Evolutionary conservation across 2,888 invertebrate species (phyloP).

Genomic region (Volucella inanis): DNA sequence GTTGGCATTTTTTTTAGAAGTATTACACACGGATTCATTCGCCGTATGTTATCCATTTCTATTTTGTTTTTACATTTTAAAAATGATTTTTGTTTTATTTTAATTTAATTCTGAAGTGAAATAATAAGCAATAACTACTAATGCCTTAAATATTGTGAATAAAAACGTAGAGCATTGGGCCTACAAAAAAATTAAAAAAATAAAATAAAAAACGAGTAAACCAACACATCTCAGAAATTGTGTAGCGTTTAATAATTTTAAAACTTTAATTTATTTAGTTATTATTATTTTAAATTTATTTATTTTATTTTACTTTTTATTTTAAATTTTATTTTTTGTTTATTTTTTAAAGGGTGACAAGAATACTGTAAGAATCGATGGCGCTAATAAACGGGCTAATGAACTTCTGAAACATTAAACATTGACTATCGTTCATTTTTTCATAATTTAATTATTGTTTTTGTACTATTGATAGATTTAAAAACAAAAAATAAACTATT

Average conservation of each 20-base stretch:
- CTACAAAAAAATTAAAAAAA: constrained; percentile 53
- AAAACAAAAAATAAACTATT: constrained; percentile 53
- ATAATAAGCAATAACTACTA: constrained; percentile 70
- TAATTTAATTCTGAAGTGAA: constrained; percentile 51
- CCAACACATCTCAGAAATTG: constrained; percentile 51
- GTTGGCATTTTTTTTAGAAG: constrained; percentile 50
- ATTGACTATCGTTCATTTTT: constrained; percentile 8
- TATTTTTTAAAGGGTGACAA: constrained; percentile 77
- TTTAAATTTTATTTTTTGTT: constrained; percentile 28
- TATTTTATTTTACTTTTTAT: constrained; percentile 4
- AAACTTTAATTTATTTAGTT: constrained; percentile 8
- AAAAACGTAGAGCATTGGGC: constrained; percentile 66
- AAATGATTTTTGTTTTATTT: constrained; percentile 27
- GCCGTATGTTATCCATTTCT: constrained; percentile 47
- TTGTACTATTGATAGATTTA: constrained; percentile 45
- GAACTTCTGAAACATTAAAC: constrained; percentile 81
- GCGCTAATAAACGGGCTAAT: constrained; percentile 82
- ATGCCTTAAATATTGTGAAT: constrained; percentile 74
- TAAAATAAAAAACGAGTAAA: background rate
- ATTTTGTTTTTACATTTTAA: constrained; percentile 26
- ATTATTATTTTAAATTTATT: constrained; percentile 10
- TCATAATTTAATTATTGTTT: constrained; percentile 34
- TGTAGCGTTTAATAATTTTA: constrained; percentile 50
- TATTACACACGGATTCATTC: constrained; percentile 45
- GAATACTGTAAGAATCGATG: constrained; percentile 84